These are phyloP conservation scores for Cephus rjabovi DNA, from an alignment of 2,888 invertebrate genomes.

Conservation along the genomic window DNA sequence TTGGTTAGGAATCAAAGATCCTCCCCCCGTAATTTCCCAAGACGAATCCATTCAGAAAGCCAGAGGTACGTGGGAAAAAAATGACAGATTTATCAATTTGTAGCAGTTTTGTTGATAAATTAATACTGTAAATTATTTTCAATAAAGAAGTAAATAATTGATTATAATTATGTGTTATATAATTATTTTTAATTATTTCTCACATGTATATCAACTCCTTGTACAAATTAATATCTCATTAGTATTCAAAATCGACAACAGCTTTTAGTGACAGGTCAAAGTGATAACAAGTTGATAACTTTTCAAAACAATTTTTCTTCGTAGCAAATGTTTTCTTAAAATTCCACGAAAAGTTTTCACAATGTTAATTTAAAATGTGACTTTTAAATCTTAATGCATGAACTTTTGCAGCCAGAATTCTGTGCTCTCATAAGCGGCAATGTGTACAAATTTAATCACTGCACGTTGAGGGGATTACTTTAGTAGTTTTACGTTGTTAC, in stretches of 20 bases:
- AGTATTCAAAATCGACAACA: neutral
- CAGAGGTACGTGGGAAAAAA: neutral
- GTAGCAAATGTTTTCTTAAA: neutral
- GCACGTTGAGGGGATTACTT: neutral
- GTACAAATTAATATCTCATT: neutral
- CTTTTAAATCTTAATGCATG: neutral
- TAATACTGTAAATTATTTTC: neutral
- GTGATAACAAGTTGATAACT: neutral
- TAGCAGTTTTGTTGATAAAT: neutral
- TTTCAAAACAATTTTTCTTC: neutral
- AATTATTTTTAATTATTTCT: neutral
- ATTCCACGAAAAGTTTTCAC: neutral
- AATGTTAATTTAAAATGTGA: neutral
- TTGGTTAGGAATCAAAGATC: slow-evolving; percentile 28
- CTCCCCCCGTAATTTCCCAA: neutral
- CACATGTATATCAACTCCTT: neutral
- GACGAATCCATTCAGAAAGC: neutral
- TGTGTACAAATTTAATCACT: neutral
- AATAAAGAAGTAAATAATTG: neutral
- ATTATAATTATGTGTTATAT: neutral
- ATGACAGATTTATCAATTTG: neutral
- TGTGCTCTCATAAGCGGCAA: neutral
- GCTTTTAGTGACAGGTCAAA: neutral
- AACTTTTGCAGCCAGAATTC: neutral
- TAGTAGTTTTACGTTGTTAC: neutral